phyloP scores from a whole-genome alignment of 2,888 invertebrate genomes.

The Rhyacophila evoluta region DNA sequence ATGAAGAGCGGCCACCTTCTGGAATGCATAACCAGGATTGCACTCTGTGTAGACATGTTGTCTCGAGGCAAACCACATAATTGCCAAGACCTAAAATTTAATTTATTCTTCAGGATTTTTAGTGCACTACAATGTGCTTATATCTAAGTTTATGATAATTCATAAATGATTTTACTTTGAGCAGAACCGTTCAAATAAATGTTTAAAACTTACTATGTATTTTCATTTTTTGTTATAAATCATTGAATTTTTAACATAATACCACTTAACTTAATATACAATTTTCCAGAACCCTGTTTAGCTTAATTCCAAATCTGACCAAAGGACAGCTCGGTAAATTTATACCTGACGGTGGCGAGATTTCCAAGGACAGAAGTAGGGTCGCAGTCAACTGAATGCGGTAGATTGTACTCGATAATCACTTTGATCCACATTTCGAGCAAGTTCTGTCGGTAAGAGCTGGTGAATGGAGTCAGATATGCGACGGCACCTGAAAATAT shows the following conservation, averaged over 20 bases:
- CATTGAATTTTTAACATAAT: too few species aligned
- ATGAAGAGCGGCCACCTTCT: conserved; percentile 84
- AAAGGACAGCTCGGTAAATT: too few species aligned
- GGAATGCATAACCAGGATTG: conserved; percentile 83
- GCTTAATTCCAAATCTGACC: too few species aligned
- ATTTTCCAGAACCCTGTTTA: too few species aligned
- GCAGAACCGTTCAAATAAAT: too few species aligned
- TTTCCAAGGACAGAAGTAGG: conserved; percentile 80
- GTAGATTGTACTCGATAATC: conserved; percentile 69
- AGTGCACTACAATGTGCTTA: too few species aligned
- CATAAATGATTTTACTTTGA: too few species aligned
- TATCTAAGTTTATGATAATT: too few species aligned
- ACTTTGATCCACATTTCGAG: conserved; percentile 71
- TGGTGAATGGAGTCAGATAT: conserved; percentile 84
- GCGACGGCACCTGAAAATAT: conserved; percentile 77
- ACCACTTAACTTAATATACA: too few species aligned
- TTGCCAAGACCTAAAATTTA: conserved; percentile 79
- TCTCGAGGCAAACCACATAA: conserved; percentile 85
- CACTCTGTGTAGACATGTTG: conserved; percentile 86
- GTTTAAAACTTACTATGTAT: too few species aligned
- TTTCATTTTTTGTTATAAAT: too few species aligned
- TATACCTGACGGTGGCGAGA: conserved; percentile 78
- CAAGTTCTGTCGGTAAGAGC: conserved; percentile 72
- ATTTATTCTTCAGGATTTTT: too few species aligned
- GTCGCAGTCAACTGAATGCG: conserved; percentile 76